A percentile compares a stretch with the other conserved stretches of the same genome.
phyloP scores from a whole-genome alignment of 37 sponge, comb jelly and placozoan genomes.

The Chondrosia reniformis region DNA sequence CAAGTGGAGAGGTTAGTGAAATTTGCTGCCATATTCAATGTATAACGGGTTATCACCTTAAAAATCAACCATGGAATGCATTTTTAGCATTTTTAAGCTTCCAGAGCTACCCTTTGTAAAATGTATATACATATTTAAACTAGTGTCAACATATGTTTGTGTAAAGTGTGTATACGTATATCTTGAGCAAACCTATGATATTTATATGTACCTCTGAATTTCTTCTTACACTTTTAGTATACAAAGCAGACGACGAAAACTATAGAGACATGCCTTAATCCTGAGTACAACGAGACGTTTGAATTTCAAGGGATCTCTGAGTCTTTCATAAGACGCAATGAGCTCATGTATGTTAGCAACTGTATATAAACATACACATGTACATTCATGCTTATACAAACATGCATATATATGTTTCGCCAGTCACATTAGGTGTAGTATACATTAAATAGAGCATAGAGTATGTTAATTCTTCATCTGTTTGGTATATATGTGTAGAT shows the following conservation, averaged over 20 bases:
- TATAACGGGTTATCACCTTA: no score
- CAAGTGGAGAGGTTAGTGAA: slow-evolving; percentile 2
- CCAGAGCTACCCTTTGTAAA: no score
- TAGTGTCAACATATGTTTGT: no score
- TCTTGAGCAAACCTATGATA: no score
- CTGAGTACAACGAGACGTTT: neutral
- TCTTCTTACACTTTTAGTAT: neutral
- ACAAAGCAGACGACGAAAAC: slow-evolving; percentile 10
- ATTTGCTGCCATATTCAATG: neutral
- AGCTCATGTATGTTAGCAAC: slow-evolving; percentile 1
- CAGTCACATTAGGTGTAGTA: neutral
- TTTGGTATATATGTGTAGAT: no score
- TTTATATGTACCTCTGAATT: no score
- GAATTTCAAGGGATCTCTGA: slow-evolving; percentile 12
- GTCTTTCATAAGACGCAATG: slow-evolving; percentile 1
- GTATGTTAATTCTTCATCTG: neutral
- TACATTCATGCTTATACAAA: neutral
- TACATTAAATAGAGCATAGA: neutral
- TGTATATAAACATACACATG: neutral
- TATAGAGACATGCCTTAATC: neutral
- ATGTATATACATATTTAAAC: no score
- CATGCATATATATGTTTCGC: neutral
- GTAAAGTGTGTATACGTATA: no score
- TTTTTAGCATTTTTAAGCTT: no score
- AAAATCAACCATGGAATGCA: no score